Evolutionary conservation across 2,113 vertebrate genomes (phyloP), one percentile per base, ranked within the genome.

Genomic region (Crotalus horridus): DNA sequence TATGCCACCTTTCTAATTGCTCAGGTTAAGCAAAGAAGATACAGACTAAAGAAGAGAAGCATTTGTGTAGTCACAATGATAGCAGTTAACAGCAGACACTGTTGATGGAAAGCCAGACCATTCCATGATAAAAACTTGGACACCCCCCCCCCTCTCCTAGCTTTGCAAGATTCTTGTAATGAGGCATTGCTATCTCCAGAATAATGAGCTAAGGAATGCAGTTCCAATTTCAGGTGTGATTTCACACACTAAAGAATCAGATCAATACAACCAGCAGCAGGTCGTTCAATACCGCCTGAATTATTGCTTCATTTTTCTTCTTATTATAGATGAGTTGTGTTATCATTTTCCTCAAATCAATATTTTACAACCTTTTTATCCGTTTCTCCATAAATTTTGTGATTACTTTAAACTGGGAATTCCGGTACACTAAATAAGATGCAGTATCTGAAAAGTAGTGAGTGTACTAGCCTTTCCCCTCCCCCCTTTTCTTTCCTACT

Each of bases 351-450:
- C 97, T 96, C 97, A 95, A 98, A 99, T 99, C 99, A 97, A 99
- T 99, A 99, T 98, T 98, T 98, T 99, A 99, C 99, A 99, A 99
- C 98, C 98, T 99, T 98, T 99, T 99, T 99, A 99, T 99, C 99
- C 98, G 98, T 99, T 99, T 99, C 98, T 99, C 99, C 98, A 99
- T 99, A 99, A 99, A 99, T 98, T 98, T 98, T 97, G 98, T 98
- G 98, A 99, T 99, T 99, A 99, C 98, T 98, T 99, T 99, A 99
- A 99, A 99, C 98, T 98, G 98, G 98, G 98, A 98, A 99, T 99
- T 99, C 98, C 98, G 98, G 99, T 99, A 99, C 98, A 98, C 98
- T 98, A 99, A 99, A 98, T 99, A 99, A 99, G 98, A 98, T 97
- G 97, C 97, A 97, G 96, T 97, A 96, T 97, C 97, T 97, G 97